phyloP scores from a whole-genome alignment of 2,888 invertebrate species.

The Clivina fossor region DNA sequence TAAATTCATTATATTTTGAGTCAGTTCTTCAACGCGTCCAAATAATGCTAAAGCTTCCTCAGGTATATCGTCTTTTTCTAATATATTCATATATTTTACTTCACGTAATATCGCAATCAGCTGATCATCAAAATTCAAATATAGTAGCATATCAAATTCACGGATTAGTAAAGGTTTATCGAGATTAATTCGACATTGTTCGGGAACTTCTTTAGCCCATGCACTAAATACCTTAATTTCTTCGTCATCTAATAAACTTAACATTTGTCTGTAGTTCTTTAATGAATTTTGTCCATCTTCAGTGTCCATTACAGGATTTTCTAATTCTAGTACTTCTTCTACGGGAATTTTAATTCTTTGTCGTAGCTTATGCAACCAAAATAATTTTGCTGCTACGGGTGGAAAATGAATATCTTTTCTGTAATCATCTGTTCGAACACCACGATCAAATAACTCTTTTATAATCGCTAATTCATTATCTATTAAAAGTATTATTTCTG shows the following conservation, averaged over 20 bases:
- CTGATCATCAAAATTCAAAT: constrained; percentile 69
- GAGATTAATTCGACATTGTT: constrained; percentile 64
- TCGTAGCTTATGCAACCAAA: constrained; percentile 70
- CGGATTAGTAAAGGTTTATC: constrained; percentile 63
- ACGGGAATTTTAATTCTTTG: constrained; percentile 61
- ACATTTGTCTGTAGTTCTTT: constrained; percentile 67
- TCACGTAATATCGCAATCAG: constrained; percentile 76
- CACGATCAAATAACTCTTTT: constrained; percentile 65
- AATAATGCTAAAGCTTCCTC: constrained; percentile 67
- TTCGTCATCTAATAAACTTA: constrained; percentile 63
- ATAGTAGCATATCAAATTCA: constrained; percentile 57
- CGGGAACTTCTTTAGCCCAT: constrained; percentile 70
- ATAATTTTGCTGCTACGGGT: constrained; percentile 72
- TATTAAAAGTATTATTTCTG: constrained; percentile 65
- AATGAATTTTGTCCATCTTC: constrained; percentile 60
- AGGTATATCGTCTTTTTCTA: constrained; percentile 66
- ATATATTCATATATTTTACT: constrained; percentile 73
- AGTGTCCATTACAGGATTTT: constrained; percentile 56
- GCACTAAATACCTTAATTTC: constrained; percentile 65
- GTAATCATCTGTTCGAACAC: constrained; percentile 55
- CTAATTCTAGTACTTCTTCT: constrained; percentile 55
- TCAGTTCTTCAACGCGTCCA: constrained; percentile 68
- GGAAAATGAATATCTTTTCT: constrained; percentile 71
- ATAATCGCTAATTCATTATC: constrained; percentile 65
- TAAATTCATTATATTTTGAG: constrained; percentile 51